phyloP scores from a whole-genome alignment of 2,888 invertebrate genomes.

The Andrena bucephala region DNA sequence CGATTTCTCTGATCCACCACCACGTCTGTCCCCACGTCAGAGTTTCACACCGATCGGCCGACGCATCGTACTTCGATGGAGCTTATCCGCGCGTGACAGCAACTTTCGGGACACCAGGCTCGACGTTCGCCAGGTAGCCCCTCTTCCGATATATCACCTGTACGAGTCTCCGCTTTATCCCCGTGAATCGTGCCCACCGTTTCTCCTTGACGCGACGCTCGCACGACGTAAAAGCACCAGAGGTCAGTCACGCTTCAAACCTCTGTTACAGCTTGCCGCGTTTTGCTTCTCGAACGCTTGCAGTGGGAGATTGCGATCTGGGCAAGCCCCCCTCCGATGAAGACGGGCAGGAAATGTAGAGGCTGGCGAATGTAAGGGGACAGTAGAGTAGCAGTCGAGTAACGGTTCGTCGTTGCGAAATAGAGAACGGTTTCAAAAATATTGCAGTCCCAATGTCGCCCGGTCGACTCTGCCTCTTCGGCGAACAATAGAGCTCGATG shows the following conservation, averaged over 20 bases:
- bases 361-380: background rate
- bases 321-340: background rate
- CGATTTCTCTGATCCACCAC: conserved; percentile 44
- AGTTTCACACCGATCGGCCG: conserved; percentile 48
- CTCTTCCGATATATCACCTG: conserved; percentile 38
- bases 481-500: no score
- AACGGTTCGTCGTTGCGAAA: no score
- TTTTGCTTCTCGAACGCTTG: conserved; percentile 28
- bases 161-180: conserved; percentile 29
- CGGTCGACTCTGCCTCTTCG: no score
- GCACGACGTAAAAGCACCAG: conserved; percentile 50
- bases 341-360: background rate
- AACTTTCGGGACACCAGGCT: conserved; percentile 68
- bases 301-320: background rate
- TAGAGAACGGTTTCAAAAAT: no score
- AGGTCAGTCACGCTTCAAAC: conserved; percentile 65
- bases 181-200: conserved; percentile 31
- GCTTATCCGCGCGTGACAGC: conserved; percentile 73
- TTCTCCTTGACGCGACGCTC: conserved; percentile 61
- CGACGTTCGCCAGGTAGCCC: conserved; percentile 67
- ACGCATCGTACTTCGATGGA: conserved; percentile 70
- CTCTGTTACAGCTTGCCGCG: conserved; percentile 52
- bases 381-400: no score
- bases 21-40: conserved; percentile 48
- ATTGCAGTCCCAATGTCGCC: no score